These are phyloP conservation scores for Bungarus multicinctus DNA, from an alignment of 2,113 vertebrate genomes.

Conservation along the genomic window DNA sequence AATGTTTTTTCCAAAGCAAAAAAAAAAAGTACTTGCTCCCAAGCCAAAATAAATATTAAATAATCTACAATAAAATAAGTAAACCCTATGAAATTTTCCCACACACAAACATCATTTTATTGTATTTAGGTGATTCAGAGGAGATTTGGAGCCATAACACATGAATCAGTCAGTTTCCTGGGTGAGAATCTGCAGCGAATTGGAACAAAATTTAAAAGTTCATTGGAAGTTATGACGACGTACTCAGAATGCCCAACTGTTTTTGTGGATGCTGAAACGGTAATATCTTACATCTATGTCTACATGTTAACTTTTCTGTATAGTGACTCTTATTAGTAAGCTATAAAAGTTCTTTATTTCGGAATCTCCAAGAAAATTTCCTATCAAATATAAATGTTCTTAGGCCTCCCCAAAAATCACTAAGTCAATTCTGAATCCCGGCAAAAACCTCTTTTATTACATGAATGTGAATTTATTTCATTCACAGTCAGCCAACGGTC, in stretches of 20 bases:
- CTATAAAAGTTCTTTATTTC: neutral
- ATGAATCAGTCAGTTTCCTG: conserved; percentile 85
- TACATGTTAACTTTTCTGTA: neutral
- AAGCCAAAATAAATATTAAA: neutral
- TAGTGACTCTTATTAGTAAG: neutral
- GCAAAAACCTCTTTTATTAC: no score
- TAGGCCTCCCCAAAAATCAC: no score
- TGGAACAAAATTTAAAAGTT: conserved; percentile 93
- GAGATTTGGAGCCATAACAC: conserved; percentile 89
- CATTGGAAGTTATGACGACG: conserved; percentile 89
- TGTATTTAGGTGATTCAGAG: conserved; percentile 83
- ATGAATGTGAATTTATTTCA: no score
- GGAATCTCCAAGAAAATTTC: neutral
- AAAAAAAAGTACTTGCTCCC: neutral
- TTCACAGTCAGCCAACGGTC: no score
- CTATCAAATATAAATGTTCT: neutral
- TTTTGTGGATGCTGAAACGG: conserved; percentile 97
- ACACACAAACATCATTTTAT: conserved; percentile 13
- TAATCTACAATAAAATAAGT: neutral
- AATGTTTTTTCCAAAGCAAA: neutral
- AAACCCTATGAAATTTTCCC: neutral
- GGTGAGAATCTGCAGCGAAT: conserved; percentile 88
- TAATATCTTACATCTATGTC: conserved; percentile 54
- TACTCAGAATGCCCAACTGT: conserved; percentile 94
- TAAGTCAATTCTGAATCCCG: no score